Base-by-base conservation (phyloP, 2,888 invertebrate species). In the Magallana nippona region DNA sequence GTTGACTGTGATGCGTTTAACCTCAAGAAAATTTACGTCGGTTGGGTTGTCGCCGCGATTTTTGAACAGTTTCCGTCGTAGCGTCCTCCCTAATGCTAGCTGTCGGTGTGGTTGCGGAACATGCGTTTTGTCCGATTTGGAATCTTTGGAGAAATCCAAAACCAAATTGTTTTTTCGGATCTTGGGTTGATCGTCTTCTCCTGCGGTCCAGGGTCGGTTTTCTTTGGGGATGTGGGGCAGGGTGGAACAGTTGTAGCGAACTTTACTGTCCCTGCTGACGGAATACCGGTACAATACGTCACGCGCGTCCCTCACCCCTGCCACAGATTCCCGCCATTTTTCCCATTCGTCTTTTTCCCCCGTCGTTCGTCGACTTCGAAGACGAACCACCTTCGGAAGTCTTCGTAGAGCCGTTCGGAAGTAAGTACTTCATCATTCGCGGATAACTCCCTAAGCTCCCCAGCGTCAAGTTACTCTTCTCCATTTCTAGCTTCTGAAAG, bases 221-320 rank as follows among this genome's bases (percentile, higher is more conserved):
- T 80, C 82, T 55, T 60, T 57, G 1, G 87, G 71, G 15, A 89
- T 88, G 11, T 89, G 86, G 0, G 89, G 89, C 57, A 89, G 77
- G 1, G 87, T 89, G 1, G 84, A 82, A n/a, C 86, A 83, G 10
- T 85, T 85, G 79, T 89, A 89, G 1, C 89, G 80, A 10, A 89
- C 60, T 13, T 88, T 81, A n/a, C 86, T 83, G 44, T 80, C 83
- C 0, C 78, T 82, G 78, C 89, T 87, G 58, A 86, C 89, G 11
- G 89, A 89, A 82, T 89, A 89, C 77, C 85, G 79, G 81, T 89
- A 89, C 78, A 89, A 77, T 13, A 89, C 87, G 79, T 89, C 89
- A 17, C 89, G 82, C 1, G 89, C 89, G 79, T 89, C 89, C 13
- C 81, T 78, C n/a, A 85, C 84, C 27, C 78, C 82, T 0, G 81